Conservation (phyloP, 2,888 invertebrate species). For the Stenichneumon culpator region DNA sequence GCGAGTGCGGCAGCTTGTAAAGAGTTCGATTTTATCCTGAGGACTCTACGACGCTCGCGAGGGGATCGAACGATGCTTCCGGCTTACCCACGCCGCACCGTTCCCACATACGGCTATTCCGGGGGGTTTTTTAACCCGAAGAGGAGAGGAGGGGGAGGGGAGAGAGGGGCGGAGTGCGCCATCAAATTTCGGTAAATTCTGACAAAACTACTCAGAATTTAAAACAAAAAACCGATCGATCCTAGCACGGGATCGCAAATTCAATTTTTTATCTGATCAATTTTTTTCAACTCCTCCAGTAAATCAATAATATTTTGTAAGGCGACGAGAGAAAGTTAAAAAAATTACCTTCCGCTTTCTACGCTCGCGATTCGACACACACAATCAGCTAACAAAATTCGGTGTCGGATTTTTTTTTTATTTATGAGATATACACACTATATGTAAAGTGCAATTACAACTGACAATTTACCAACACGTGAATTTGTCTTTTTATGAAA, state of each 20-base stretch:
- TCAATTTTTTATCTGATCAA: slow-evolving; percentile 10
- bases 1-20: slow-evolving; percentile 89
- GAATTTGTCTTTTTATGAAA: slow-evolving; percentile 39
- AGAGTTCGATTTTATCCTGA: slow-evolving; percentile 57
- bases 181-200: slow-evolving; percentile 57
- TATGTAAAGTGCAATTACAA: slow-evolving; percentile 51
- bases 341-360: slow-evolving; percentile 19
- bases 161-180: slow-evolving; percentile 54
- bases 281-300: slow-evolving; percentile 18
- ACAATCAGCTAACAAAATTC: not conserved
- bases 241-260: slow-evolving; percentile 22
- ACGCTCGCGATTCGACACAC: slow-evolving; percentile 9
- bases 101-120: slow-evolving; percentile 71
- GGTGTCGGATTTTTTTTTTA: slow-evolving; percentile 3
- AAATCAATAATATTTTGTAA: slow-evolving; percentile 19
- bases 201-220: slow-evolving; percentile 15
- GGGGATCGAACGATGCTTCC: slow-evolving; percentile 35
- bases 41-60: slow-evolving; percentile 25
- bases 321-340: slow-evolving; percentile 8
- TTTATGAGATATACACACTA: slow-evolving; percentile 4
- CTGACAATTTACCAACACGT: slow-evolving; percentile 10
- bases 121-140: slow-evolving; percentile 65
- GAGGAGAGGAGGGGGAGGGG: slow-evolving; percentile 22
- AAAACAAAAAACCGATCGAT: not conserved
- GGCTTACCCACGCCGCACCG: slow-evolving; percentile 40